These are phyloP conservation scores for Dolichallabes microphthalmus DNA, from an alignment of 2,113 vertebrate species.

Conservation along the genomic window DNA sequence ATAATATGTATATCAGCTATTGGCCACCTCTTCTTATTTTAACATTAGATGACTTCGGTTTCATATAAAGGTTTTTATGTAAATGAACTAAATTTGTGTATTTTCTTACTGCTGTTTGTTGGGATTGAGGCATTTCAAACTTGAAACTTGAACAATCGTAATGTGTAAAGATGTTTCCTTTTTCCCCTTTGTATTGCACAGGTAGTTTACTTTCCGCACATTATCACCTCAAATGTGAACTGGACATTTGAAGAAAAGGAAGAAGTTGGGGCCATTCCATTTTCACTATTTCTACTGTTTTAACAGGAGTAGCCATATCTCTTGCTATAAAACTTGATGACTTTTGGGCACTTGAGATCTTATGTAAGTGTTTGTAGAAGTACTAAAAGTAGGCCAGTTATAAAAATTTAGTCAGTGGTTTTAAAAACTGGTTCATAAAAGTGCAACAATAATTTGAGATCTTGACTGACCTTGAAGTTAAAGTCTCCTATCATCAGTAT, in stretches of 20 bases:
- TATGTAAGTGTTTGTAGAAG: conserved; percentile 16
- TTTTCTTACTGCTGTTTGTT: conserved; percentile 28
- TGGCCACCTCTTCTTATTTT: neutral
- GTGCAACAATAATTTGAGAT: neutral
- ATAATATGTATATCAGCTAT: conserved; percentile 23
- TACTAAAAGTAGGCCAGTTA: conserved; percentile 25
- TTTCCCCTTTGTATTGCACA: neutral
- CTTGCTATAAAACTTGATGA: conserved; percentile 5
- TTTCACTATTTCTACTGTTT: conserved; percentile 30
- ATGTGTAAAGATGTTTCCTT: neutral
- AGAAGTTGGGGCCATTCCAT: neutral
- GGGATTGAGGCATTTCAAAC: conserved; percentile 30
- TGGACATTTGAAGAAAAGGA: neutral
- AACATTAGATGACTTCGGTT: conserved; percentile 14
- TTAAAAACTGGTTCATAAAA: neutral
- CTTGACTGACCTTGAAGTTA: no score
- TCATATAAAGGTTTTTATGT: conserved; percentile 19
- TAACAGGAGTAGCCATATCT: neutral
- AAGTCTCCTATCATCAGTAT: neutral
- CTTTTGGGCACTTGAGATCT: neutral
- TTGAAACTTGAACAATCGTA: conserved; percentile 45
- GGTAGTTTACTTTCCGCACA: conserved; percentile 9
- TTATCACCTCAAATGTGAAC: conserved; percentile 47
- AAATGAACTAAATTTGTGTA: conserved; percentile 27
- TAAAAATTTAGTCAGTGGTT: neutral